Evolutionary conservation across 2,113 vertebrate species (phyloP), one percentile per base, ranked within the genome.

Genomic region (Chroicocephalus ridibundus): DNA sequence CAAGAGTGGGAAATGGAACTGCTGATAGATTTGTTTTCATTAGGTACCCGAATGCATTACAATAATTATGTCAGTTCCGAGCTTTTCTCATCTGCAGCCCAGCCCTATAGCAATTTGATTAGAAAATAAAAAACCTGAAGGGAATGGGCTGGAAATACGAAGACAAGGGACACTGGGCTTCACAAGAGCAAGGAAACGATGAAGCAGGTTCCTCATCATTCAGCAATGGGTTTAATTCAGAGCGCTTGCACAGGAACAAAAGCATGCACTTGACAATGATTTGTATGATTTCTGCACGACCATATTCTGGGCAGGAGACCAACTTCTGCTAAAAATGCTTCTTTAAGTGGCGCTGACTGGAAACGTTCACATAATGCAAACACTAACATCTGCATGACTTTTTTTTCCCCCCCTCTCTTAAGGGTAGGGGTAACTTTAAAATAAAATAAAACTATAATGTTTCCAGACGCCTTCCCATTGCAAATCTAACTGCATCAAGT

Each of bases 181-280:
- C 82, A 75, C 36, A 60, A 74, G 69, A 82, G 80, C 64, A 64
- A 94, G 89, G 74, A 86, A 94, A 94, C 87, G 82, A 91, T 84
- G 86, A 81, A 77, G 91, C 69, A 71, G 74, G 75, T 75, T 91
- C 78, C 64, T 96, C 80, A 42, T 96, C 91, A 78, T 78, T 91
- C 91, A 83, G 82, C 82, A 70, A 52, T 61, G 86, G 55, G 72
- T 83, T 93, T 49, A 72, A 94, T 94, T 80, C 85, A 15, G 54
- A 72, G 84, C 10, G 5, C 69, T 92, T 85, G 27, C 69, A 68
- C 14, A 21, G 77, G 68, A 79, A 95, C 92, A 93, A 93, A 85
- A 86, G 74, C 69, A 7, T 25, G n/a, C 60, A 75, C 81, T 94
- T 7, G 58, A 93, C 74, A 84, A 74, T 76, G 85, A 93, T 96